Evolutionary conservation across 2,797 vertebrate genomes (phyloP), one percentile per base, ranked within the genome.

Genomic region (Parotocinclus haroldoi): DNA sequence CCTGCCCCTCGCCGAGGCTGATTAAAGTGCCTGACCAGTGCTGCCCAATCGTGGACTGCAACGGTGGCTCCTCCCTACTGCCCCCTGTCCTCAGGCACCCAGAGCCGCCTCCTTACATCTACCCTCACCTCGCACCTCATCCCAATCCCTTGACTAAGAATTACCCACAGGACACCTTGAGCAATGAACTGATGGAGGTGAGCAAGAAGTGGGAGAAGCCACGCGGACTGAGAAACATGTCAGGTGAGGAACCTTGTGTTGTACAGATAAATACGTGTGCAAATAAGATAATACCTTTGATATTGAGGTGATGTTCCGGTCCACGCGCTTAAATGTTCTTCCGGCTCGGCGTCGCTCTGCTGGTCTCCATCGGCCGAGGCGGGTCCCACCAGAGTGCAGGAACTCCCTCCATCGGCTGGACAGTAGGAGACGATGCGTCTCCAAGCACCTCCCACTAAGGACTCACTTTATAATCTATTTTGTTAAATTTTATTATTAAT

Each of bases 1-100:
- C 87, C 73, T 93, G 92, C 56, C 88, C 89, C 0, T 49, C 85
- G 9, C 91, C 91, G 0, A 85, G 83, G 56, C 81, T 92, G 63
- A 79, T 91, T 66, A 92, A 91, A 72, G 86, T 90, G 13, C 88
- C 89, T 0, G 90, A 91, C 7, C 91, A 92, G 76, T 93, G 92
- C 84, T 93, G 91, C 76, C 88, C 89, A 74, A 89, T 76, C 16
- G 72, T 92, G 37, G 81, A 89, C 79, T 92, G 91, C 81, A 82
- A 86, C 72, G 81, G 84, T 66, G 79, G 84, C 49, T 77, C 81
- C 50, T 62, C 76, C 0, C 52, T 82, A 0, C 61, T 83, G 57
- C 76, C 86, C 10, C 82, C 84, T 0, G 45, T 57, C 7, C 78
- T 72, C 64, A 76, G 74, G 0, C 70, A 51, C 12, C 83, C 80